Conservation (phyloP, 1,140 invertebrate species). For the Drosophila sp. region DNA sequence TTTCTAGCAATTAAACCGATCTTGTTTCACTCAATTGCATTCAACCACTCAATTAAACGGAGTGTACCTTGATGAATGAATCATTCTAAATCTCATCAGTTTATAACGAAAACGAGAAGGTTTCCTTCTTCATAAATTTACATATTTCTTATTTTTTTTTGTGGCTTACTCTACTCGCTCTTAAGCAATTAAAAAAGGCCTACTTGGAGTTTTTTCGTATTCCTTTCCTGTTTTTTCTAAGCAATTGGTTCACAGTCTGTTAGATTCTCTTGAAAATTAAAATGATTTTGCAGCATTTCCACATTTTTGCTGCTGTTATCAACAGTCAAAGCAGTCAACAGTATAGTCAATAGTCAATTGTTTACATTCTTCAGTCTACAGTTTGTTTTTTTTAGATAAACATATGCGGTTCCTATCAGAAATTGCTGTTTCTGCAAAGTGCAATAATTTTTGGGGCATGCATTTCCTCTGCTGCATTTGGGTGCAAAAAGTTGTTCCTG, state of each 20-base stretch:
- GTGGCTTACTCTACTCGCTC: not conserved
- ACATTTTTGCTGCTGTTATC: slow-evolving; percentile 3
- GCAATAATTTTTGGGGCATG: slow-evolving; percentile 5
- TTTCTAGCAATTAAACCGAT: too few species aligned
- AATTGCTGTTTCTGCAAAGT: slow-evolving; percentile 20
- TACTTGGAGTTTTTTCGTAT: not conserved
- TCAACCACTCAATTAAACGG: not conserved
- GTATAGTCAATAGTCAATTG: too few species aligned
- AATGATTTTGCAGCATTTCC: slow-evolving; percentile 6
- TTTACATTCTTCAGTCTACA: slow-evolving; percentile 8
- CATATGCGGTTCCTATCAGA: slow-evolving; percentile 32
- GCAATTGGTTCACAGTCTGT: slow-evolving; percentile 37
- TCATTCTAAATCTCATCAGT: not conserved
- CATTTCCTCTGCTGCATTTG: slow-evolving; percentile 47
- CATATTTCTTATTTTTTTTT: slow-evolving; percentile 4
- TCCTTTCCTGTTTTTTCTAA: not conserved
- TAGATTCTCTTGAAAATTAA: slow-evolving; percentile 32
- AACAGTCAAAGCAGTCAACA: slow-evolving; percentile 9
- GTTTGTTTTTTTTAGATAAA: slow-evolving; percentile 12
- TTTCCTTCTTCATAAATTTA: not conserved
- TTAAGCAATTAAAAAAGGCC: slow-evolving; percentile 26
- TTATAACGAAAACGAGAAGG: not conserved
- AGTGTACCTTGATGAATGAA: not conserved
- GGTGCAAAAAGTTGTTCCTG: slow-evolving; percentile 68
- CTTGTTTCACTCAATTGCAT: too few species aligned